Evolutionary conservation across 2,113 vertebrate species (phyloP), one percentile per base, ranked within the genome.

Genomic region (Pundamilia nyererei): DNA sequence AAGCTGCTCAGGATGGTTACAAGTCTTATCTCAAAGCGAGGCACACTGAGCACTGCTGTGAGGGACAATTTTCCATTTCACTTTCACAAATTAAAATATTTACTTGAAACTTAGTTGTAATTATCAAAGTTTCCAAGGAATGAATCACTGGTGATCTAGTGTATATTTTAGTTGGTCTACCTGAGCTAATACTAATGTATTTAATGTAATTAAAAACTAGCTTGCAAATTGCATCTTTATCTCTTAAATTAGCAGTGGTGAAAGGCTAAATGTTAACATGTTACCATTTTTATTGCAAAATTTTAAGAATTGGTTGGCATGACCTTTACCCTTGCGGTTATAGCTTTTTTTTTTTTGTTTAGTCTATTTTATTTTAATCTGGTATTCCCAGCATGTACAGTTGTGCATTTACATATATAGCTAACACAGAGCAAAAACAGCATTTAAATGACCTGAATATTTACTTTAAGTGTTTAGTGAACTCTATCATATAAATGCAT

Each of bases 181-280:
- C 21, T 72, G 3, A 47, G 68, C 68, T 45, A 45, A 45, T 29
- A 45, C 40, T 29, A 68, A 21, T 38, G 19, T 13, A 65, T 8
- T 38, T 38, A 68, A 65, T 17, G 14, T 47, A 11, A 45, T 72
- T 72, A 47, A 72, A 72, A 72, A 29, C 40, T 29, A 26, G 40
- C 3, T 47, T 17, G 40, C 0, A 75, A 49, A 29, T 0, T 29
- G 26, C 1, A 19, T 47, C 0, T 24, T 42, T 24, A 19, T 17
- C 6, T 26, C 70, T 47, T 75, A 17, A 75, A 75, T 47, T 75
- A 75, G 42, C 24, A 0, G 4, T 5, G 9, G 2, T 47, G 14
- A 70, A 42, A 42, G 35, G 7, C 62, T 65, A 70, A 42, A 42
- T 24, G 62, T 70, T 70, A 21, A 70, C 62, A 40, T 68, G 35